Evolutionary conservation across 2,113 vertebrate species (phyloP).

Genomic region (Cheilinus undulatus): DNA sequence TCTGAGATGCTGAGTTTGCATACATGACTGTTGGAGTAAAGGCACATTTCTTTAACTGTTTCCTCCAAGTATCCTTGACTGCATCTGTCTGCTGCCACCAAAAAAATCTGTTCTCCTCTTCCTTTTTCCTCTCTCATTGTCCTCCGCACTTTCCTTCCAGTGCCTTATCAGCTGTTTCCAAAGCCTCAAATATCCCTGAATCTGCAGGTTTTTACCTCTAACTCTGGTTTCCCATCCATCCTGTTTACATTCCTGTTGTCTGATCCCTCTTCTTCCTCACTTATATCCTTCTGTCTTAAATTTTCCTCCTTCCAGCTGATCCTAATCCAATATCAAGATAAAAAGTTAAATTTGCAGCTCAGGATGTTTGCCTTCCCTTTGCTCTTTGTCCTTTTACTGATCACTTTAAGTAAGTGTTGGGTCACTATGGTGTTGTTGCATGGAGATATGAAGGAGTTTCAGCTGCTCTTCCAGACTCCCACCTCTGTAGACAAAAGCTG

Average conservation of each 20-base stretch:
- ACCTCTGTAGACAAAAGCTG: neutral
- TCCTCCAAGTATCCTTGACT: no score
- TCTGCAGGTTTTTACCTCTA: neutral
- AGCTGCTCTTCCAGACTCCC: neutral
- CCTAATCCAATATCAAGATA: no score
- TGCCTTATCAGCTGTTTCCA: neutral
- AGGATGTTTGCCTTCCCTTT: neutral
- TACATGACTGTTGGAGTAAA: neutral
- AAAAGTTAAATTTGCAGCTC: no score
- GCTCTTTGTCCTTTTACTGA: neutral
- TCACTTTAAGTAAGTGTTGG: neutral
- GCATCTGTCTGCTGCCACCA: neutral
- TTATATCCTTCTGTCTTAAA: no score
- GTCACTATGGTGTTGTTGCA: no score
- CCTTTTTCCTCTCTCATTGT: neutral
- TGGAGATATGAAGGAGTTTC: neutral
- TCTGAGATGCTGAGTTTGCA: neutral
- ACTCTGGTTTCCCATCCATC: neutral
- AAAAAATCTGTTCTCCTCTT: neutral
- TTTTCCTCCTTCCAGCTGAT: no score
- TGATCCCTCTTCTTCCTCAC: neutral
- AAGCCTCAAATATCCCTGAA: neutral
- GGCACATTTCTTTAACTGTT: neutral
- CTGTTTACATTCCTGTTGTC: neutral
- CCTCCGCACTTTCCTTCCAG: neutral